phyloP scores from a whole-genome alignment of 53 echinoderm and acorn worm species.

The Echinometra lucunter region DNA sequence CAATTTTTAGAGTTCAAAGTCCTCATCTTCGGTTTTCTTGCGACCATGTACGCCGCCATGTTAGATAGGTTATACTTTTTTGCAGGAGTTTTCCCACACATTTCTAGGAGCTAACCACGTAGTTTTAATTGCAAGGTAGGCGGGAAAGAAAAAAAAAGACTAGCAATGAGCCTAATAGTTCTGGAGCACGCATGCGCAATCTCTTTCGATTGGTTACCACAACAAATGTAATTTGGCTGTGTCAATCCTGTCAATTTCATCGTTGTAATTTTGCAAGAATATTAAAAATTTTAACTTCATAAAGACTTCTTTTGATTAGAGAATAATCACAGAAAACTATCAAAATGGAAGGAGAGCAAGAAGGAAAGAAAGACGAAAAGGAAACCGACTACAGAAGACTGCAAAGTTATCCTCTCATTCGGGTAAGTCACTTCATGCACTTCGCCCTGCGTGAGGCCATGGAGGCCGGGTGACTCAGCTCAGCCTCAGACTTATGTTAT shows the following conservation, averaged over 20 bases:
- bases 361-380: slow-evolving; percentile 99
- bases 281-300: background rate
- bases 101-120: too few species aligned
- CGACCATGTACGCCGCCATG: slow-evolving; percentile 68
- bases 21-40: background rate
- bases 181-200: slow-evolving; percentile 63
- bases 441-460: too few species aligned
- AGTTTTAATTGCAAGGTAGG: too few species aligned
- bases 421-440: too few species aligned
- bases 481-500: too few species aligned
- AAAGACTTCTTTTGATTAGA: background rate
- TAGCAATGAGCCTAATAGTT: background rate
- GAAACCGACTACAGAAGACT: slow-evolving; percentile 95
- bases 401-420: slow-evolving; percentile 96
- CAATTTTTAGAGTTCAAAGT: background rate
- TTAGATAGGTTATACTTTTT: background rate
- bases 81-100: slow-evolving; percentile 23
- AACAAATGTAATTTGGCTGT: slow-evolving; percentile 56
- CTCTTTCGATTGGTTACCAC: slow-evolving; percentile 68
- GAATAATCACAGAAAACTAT: background rate
- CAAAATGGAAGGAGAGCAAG: slow-evolving; percentile 87
- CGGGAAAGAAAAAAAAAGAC: too few species aligned
- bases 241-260: background rate
- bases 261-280: background rate
- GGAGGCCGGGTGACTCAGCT: too few species aligned